Percentiles rank a stretch among this genome's conserved stretches.
These are phyloP conservation scores for Serripes groenlandicus DNA, from an alignment of 2,888 invertebrate genomes.

Conservation along the genomic window DNA sequence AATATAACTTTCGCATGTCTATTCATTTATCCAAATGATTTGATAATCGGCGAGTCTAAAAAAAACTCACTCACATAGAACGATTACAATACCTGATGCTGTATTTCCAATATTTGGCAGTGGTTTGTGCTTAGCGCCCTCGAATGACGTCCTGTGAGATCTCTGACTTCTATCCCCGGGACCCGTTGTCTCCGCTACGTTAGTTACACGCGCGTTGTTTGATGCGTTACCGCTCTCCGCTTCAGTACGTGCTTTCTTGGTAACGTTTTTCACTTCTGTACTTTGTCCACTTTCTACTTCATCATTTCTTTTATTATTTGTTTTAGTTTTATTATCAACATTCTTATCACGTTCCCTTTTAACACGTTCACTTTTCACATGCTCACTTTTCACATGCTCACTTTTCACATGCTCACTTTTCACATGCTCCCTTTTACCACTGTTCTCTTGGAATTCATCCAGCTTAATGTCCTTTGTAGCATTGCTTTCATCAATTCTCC, in stretches of 20 bases:
- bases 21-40: too few relatives aligned
- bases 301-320: background rate
- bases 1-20: too few relatives aligned
- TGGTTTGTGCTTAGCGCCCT: constrained; percentile 2
- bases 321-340: too few relatives aligned
- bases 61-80: too few relatives aligned
- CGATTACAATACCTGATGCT: constrained; percentile 14
- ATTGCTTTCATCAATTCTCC: constrained; percentile 3
- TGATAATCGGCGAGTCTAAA: too few relatives aligned
- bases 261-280: background rate
- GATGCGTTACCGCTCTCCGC: background rate
- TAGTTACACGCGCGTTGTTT: background rate
- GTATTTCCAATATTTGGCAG: background rate
- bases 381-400: background rate
- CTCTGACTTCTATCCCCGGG: background rate
- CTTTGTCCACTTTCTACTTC: background rate
- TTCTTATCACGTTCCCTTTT: background rate
- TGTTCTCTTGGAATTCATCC: background rate
- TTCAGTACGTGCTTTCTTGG: background rate
- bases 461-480: background rate
- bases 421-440: background rate
- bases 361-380: background rate
- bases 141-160: constrained; percentile 4
- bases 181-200: background rate
- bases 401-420: constrained; percentile 8